These are phyloP conservation scores for Elegia similella DNA, from an alignment of 2,888 invertebrate species.

Conservation along the genomic window DNA sequence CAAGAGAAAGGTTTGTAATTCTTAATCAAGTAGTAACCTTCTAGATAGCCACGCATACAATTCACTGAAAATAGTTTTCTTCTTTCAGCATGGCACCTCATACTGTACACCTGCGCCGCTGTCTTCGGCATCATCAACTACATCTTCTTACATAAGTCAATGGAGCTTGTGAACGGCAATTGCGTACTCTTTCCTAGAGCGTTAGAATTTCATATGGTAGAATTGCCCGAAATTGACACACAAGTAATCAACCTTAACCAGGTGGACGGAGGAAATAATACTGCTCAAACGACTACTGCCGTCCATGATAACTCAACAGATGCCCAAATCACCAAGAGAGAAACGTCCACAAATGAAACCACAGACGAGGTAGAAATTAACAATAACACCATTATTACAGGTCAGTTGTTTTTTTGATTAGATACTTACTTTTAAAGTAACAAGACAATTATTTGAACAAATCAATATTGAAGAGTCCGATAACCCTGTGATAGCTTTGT, in stretches of 20 bases:
- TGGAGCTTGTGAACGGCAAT: slow-evolving; percentile 54
- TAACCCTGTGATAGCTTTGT: no score
- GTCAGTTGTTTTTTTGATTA: no score
- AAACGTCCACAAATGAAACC: slow-evolving; percentile 28
- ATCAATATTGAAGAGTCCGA: no score
- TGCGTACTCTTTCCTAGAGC: slow-evolving; percentile 59
- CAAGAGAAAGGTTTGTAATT: no score
- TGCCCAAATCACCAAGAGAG: slow-evolving; percentile 37
- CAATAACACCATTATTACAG: slow-evolving; percentile 38
- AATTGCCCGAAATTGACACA: background rate
- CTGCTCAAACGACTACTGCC: background rate
- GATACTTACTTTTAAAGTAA: no score
- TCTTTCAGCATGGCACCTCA: slow-evolving; percentile 63
- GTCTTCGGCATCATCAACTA: slow-evolving; percentile 64
- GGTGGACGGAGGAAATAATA: background rate
- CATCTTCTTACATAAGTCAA: slow-evolving; percentile 61
- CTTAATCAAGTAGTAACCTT: no score
- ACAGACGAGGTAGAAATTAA: slow-evolving; percentile 26
- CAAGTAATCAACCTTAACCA: background rate
- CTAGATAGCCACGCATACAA: no score
- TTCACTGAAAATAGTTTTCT: no score
- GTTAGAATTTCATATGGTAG: slow-evolving; percentile 52
- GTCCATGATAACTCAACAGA: slow-evolving; percentile 33
- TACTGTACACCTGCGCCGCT: slow-evolving; percentile 56
- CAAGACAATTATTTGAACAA: no score